These are phyloP conservation scores for Zoanthus gigantus DNA, from an alignment of 92 coral and sea anemone genomes.

Conservation along the genomic window DNA sequence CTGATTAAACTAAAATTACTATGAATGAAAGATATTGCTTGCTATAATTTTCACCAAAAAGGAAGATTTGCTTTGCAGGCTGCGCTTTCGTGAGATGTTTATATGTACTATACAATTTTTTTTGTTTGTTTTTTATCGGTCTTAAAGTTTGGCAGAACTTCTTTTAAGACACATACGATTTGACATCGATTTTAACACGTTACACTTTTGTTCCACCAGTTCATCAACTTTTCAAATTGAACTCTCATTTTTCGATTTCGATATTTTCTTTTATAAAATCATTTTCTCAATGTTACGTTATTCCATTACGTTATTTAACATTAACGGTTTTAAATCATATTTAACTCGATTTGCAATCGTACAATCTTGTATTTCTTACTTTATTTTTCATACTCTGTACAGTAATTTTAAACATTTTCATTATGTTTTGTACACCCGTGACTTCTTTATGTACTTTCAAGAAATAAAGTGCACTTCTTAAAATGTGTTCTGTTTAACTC, in stretches of 20 bases:
- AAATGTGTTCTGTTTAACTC: not conserved
- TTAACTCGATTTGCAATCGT: constrained; percentile 7
- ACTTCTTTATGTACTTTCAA: constrained; percentile 20
- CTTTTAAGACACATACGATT: too few relatives aligned
- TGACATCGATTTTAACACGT: too few relatives aligned
- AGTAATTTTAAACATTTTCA: not conserved
- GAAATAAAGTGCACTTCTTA: constrained; percentile 35
- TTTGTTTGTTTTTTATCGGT: too few relatives aligned
- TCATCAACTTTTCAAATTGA: not conserved
- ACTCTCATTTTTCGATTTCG: not conserved
- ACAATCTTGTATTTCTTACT: not conserved
- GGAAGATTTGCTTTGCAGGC: too few relatives aligned
- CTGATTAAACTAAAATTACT: too few relatives aligned
- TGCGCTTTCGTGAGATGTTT: too few relatives aligned
- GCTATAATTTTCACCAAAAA: not conserved
- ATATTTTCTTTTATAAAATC: not conserved
- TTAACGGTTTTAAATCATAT: not conserved
- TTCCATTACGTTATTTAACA: constrained; percentile 29
- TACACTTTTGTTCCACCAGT: not conserved
- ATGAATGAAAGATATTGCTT: too few relatives aligned
- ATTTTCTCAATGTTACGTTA: not conserved
- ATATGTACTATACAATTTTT: too few relatives aligned
- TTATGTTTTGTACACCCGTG: constrained; percentile 12
- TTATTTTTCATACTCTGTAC: constrained; percentile 12
- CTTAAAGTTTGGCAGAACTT: too few relatives aligned